phyloP scores from a whole-genome alignment of 2,113 vertebrate species.

The Malurus alboscapulatus region DNA sequence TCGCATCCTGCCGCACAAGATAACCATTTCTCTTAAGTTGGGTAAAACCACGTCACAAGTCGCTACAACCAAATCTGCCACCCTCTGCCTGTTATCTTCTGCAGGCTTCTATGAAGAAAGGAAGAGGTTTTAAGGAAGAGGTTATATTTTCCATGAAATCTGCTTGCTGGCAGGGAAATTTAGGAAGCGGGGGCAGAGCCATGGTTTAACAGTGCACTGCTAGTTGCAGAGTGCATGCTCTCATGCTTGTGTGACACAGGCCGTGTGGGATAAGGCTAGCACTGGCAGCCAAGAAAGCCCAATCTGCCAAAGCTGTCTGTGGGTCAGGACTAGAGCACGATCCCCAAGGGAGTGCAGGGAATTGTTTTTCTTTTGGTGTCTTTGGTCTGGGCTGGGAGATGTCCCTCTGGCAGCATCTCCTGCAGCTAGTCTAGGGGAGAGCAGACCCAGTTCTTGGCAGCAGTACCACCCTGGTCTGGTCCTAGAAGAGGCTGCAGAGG shows the following conservation, averaged over 20 bases:
- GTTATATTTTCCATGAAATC: not conserved
- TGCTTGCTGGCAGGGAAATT: not conserved
- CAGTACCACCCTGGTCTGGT: not conserved
- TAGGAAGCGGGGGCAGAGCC: not conserved
- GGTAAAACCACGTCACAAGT: not conserved
- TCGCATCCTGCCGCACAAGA: not conserved
- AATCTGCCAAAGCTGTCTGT: not conserved
- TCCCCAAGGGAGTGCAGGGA: not conserved
- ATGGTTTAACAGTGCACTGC: rapidly evolving
- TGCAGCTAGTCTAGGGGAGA: rapidly evolving
- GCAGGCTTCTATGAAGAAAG: not conserved
- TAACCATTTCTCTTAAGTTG: not conserved
- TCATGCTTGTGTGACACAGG: rapidly evolving
- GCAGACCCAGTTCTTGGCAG: not conserved
- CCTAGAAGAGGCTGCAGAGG: not conserved
- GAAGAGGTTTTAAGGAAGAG: not conserved
- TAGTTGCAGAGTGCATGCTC: not conserved
- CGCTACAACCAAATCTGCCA: not conserved
- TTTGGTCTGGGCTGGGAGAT: not conserved
- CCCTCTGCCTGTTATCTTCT: not conserved
- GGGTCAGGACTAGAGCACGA: rapidly evolving
- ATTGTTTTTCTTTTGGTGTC: not conserved
- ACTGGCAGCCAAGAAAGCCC: not conserved
- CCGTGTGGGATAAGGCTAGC: rapidly evolving
- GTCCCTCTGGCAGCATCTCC: not conserved